Conservation (phyloP, 2,888 invertebrate species). For the Drosophila subquinaria region DNA sequence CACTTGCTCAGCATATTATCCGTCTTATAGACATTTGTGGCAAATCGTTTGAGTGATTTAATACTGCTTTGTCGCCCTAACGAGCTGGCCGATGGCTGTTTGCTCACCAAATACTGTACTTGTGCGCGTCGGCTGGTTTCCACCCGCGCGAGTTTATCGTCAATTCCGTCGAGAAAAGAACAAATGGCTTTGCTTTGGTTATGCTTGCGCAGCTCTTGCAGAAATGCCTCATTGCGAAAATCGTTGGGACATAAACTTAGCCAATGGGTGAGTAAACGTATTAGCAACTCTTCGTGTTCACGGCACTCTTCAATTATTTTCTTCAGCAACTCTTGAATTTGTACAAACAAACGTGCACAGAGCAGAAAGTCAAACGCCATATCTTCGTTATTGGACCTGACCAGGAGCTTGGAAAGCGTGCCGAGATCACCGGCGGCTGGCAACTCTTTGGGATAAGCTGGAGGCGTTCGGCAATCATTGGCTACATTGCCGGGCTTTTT, state of each 20-base stretch:
- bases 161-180: slow-evolving; percentile 87
- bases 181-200: slow-evolving; percentile 87
- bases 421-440: slow-evolving; percentile 54
- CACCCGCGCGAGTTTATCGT: slow-evolving; percentile 24
- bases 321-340: slow-evolving; percentile 93
- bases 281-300: slow-evolving; percentile 84
- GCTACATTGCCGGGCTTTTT: slow-evolving; percentile 44
- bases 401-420: slow-evolving; percentile 45
- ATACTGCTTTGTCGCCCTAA: slow-evolving; percentile 73
- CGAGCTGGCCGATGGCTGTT: slow-evolving; percentile 59
- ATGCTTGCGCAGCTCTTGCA: slow-evolving; percentile 94
- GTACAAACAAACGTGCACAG: slow-evolving; percentile 51
- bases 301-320: slow-evolving; percentile 90
- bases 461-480: slow-evolving; percentile 45
- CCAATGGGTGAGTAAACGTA: slow-evolving; percentile 92
- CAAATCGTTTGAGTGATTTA: slow-evolving; percentile 86
- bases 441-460: slow-evolving; percentile 64
- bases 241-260: slow-evolving; percentile 97
- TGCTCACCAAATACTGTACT: slow-evolving; percentile 63
- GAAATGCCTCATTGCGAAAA: slow-evolving; percentile 96
- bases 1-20: slow-evolving; percentile 89
- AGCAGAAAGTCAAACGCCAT: slow-evolving; percentile 89
- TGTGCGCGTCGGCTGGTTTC: slow-evolving; percentile 86
- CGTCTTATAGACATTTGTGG: slow-evolving; percentile 59
- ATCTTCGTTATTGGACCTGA: slow-evolving; percentile 87